Base-by-base conservation (phyloP, 2,797 vertebrate genomes). In the Catostomus latipinnis region DNA sequence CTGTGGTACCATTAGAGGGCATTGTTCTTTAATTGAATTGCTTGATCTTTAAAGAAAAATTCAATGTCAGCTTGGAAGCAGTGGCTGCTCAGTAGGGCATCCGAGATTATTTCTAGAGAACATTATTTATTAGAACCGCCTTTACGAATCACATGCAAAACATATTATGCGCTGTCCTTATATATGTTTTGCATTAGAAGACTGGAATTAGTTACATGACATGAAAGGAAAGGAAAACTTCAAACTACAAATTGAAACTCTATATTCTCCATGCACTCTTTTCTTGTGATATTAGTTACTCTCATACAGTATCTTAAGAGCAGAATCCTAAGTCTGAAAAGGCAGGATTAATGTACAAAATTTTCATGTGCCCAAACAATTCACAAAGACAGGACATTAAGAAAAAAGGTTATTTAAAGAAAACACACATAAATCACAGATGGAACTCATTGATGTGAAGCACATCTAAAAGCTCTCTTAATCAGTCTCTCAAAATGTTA, bases 401-500 rank as follows among this genome's bases (percentile, higher is more conserved):
- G 60, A 79, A 88, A 84, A 88, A 85, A 82, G 34, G 34, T 34
- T 34, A 88, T 89, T 82, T 58, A 81, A 80, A 84, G 85, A 87
- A 88, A 85, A 84, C 71, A 74, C 75, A 76, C 89, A 80, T 87
- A 89, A 88, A 90, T 91, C 79, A 86, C 90, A 94, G 88, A 89
- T 92, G 90, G 88, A 86, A 78, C 85, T 90, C 87, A 90, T 79
- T 94, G 86, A 90, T 85, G 85, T 88, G 84, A 90, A 87, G 82
- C 85, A 92, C 84, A 90, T 89, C 87, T 90, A 69, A 91, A 92
- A 88, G 76, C 14, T 84, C 89, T 88, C 84, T 90, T 92, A 91
- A 90, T 92, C 90, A 92, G 89, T 88, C 88, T 89, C 88, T 88
- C 90, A 88, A 91, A 93, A 91, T 91, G 88, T 77, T 80, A 86